Evolutionary conservation across 2,113 vertebrate species (phyloP).

Genomic region (Pachyramphus minor): DNA sequence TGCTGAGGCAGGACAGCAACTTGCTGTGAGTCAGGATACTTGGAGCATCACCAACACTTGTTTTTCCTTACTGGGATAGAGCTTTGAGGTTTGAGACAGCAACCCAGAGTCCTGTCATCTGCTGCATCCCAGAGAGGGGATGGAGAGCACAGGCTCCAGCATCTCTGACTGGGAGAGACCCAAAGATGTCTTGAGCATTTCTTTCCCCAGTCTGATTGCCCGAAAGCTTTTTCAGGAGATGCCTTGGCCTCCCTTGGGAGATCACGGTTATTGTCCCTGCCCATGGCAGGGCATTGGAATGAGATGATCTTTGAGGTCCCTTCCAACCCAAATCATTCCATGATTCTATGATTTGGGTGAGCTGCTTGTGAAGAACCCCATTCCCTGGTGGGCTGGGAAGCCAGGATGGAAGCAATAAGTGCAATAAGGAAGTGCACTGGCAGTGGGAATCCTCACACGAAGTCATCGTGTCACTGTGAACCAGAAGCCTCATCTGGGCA

Average conservation of each 20-base stretch:
- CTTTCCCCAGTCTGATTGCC: background rate
- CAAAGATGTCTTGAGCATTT: background rate
- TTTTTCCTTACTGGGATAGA: background rate
- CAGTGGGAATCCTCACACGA: background rate
- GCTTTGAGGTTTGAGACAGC: background rate
- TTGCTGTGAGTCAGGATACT: background rate
- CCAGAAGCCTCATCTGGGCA: background rate
- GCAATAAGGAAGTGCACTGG: background rate
- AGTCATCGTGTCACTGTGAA: background rate
- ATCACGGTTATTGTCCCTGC: background rate
- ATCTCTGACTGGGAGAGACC: background rate
- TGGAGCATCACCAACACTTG: background rate
- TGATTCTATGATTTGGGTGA: background rate
- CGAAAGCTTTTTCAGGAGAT: background rate
- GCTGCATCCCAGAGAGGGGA: background rate
- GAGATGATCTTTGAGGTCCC: background rate
- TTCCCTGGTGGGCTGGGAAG: background rate
- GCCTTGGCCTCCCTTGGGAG: background rate
- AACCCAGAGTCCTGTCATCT: background rate
- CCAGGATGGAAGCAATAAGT: background rate
- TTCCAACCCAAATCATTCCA: background rate
- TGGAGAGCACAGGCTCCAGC: background rate
- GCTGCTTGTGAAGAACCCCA: accelerated
- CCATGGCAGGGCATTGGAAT: accelerated
- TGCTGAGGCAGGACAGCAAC: background rate